Percentiles rank a stretch among this genome's conserved stretches.
Evolutionary conservation across 2,113 vertebrate species (phyloP).

Genomic region (Genyomyrus donnyi): DNA sequence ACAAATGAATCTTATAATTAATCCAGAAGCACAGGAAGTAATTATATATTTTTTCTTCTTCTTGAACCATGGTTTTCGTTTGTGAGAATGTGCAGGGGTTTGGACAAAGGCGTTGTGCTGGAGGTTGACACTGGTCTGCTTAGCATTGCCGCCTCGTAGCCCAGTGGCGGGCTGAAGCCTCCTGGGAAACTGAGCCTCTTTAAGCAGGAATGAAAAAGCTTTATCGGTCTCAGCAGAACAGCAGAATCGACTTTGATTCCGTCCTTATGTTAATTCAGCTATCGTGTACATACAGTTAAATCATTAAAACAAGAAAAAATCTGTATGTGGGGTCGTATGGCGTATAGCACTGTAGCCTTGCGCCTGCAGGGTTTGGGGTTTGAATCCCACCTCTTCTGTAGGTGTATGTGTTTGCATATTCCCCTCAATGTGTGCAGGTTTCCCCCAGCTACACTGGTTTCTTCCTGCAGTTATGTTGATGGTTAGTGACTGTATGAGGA

Average conservation of each 20-base stretch:
- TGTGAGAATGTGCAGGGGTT: constrained; percentile 10
- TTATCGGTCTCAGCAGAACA: background rate
- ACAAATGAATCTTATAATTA: constrained; percentile 17
- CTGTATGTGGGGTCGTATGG: background rate
- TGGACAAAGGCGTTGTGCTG: background rate
- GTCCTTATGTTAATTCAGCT: background rate
- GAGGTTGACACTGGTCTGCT: background rate
- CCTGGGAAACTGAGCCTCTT: background rate
- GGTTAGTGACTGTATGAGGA: background rate
- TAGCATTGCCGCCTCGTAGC: background rate
- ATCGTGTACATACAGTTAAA: background rate
- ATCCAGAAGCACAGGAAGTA: constrained; percentile 6
- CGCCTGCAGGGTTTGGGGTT: background rate
- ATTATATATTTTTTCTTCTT: constrained; percentile 16
- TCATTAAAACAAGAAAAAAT: background rate
- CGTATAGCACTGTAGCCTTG: background rate
- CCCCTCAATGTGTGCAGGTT: background rate
- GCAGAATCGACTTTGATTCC: background rate
- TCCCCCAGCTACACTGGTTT: background rate
- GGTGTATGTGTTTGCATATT: background rate
- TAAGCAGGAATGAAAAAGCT: background rate
- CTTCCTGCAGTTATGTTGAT: background rate
- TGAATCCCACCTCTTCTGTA: background rate
- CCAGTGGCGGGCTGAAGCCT: background rate
- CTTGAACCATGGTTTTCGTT: constrained; percentile 9